phyloP scores from a whole-genome alignment of 2,113 vertebrate species.

The Pygoscelis adeliae region DNA sequence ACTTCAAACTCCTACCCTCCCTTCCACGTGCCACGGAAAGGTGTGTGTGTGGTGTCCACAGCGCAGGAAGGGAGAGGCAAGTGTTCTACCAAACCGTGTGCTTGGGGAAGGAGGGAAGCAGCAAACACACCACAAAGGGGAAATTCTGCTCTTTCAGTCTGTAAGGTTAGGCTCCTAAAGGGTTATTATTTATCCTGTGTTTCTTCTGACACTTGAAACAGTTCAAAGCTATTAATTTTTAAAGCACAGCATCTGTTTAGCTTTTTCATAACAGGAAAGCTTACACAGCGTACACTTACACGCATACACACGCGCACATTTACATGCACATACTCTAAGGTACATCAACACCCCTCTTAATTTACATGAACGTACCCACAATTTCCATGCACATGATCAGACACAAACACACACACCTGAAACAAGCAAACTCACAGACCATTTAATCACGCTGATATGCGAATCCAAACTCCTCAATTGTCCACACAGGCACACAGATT shows the following conservation, averaged over 20 bases:
- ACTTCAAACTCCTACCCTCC: not conserved
- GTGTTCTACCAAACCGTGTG: not conserved
- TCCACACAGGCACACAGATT: not conserved
- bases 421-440: not conserved
- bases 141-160: not conserved
- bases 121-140: not conserved
- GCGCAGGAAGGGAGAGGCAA: not conserved
- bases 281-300: slow-evolving; percentile 24
- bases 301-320: not conserved
- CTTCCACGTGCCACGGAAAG: not conserved
- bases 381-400: not conserved
- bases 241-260: slow-evolving; percentile 79
- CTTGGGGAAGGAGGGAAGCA: not conserved
- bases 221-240: slow-evolving; percentile 82
- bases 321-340: not conserved
- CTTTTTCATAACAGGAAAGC: slow-evolving; percentile 61
- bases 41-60: not conserved
- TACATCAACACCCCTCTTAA: not conserved
- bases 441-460: not conserved
- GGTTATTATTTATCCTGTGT: slow-evolving; percentile 61
- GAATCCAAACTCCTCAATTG: not conserved
- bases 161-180: slow-evolving; percentile 48
- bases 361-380: not conserved
- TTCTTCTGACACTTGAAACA: slow-evolving; percentile 80
- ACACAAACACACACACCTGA: not conserved